Evolutionary conservation across 2,797 vertebrate genomes (phyloP).

Genomic region (Rhabdomys pumilio): DNA sequence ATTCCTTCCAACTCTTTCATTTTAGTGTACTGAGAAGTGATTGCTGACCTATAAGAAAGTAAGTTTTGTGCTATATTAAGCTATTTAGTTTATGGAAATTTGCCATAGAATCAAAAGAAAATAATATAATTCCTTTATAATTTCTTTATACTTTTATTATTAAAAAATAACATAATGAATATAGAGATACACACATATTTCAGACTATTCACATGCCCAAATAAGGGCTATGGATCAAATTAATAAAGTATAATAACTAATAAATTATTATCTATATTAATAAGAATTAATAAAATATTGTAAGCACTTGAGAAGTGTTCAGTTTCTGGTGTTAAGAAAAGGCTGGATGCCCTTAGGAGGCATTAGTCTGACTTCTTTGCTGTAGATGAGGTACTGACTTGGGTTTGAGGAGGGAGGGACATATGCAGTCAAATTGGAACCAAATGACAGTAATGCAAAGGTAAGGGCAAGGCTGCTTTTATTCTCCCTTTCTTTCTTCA

Average conservation of each 20-base stretch:
- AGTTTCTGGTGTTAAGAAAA: neutral
- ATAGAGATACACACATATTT: neutral
- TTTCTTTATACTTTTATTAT: neutral
- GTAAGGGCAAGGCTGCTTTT: neutral
- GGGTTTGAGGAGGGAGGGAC: neutral
- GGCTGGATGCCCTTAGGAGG: neutral
- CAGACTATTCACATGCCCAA: neutral
- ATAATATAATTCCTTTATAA: neutral
- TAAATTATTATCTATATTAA: neutral
- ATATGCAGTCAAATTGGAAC: neutral
- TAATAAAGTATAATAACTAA: neutral
- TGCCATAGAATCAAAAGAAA: neutral
- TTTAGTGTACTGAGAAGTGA: neutral
- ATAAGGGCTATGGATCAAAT: neutral
- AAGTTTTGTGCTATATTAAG: slow-evolving; percentile 31
- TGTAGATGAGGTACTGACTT: neutral
- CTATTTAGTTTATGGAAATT: neutral
- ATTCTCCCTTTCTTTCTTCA: neutral
- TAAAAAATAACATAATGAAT: neutral
- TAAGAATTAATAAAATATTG: neutral
- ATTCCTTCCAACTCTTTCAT: neutral
- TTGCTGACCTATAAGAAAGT: neutral
- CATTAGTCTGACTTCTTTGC: neutral
- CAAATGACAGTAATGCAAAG: neutral
- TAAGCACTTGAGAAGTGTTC: neutral